A percentile compares a stretch with the other conserved stretches of the same genome.
Evolutionary conservation across 2,113 vertebrate genomes (phyloP).

Genomic region (Halcyon malimbica): DNA sequence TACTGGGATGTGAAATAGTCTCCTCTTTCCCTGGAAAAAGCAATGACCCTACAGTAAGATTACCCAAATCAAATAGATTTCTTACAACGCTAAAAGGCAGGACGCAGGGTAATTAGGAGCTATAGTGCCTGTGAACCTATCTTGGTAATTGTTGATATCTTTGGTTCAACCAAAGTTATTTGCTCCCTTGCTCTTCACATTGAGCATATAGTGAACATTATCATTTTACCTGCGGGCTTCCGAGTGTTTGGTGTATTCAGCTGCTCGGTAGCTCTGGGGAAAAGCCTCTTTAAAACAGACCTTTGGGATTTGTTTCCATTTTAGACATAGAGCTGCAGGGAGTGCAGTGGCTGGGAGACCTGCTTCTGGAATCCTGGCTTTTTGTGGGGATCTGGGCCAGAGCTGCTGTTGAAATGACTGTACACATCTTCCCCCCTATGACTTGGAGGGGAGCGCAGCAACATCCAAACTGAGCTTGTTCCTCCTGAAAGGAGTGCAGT

Average conservation of each 20-base stretch:
- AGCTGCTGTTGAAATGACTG: neutral
- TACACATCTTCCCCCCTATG: rapidly evolving
- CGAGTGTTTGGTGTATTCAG: neutral
- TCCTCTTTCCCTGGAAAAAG: neutral
- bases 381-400: neutral
- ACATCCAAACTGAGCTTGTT: neutral
- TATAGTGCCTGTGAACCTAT: neutral
- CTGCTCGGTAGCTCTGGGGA: neutral
- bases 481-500: neutral
- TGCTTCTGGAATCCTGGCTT: neutral
- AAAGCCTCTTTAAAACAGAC: neutral
- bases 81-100: neutral
- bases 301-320: neutral
- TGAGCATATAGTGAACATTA: neutral
- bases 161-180: neutral
- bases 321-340: neutral
- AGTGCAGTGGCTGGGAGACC: neutral
- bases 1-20: neutral
- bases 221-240: neutral
- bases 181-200: neutral
- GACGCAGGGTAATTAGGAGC: neutral
- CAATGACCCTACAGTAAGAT: neutral
- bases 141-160: neutral
- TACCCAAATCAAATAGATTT: neutral
- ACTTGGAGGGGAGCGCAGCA: neutral